These are phyloP conservation scores for Danio choprae DNA, from an alignment of 2,797 vertebrate genomes.

Conservation along the genomic window DNA sequence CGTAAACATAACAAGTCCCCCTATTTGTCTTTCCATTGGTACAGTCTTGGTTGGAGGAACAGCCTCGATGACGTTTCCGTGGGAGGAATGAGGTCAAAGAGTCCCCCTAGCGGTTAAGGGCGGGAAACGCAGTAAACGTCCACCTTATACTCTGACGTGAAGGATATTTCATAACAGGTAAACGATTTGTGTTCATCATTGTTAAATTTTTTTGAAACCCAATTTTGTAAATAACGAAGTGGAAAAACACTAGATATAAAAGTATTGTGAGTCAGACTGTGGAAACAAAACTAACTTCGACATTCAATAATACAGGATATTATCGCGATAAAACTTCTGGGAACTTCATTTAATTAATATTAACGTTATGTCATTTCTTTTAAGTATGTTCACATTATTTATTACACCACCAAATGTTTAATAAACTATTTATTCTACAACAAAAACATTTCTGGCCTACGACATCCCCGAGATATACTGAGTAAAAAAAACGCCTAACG, in stretches of 20 bases:
- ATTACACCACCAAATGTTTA: too few relatives aligned
- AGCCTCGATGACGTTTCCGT: conserved; percentile 37
- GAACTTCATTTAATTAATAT: too few relatives aligned
- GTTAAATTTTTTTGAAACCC: background rate
- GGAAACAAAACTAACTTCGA: background rate
- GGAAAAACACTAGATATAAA: too few relatives aligned
- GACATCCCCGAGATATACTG: too few relatives aligned
- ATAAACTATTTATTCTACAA: too few relatives aligned
- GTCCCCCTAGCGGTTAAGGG: conserved; percentile 18
- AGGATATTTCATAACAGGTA: conserved; percentile 1
- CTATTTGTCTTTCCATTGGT: conserved; percentile 12
- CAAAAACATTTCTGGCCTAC: too few relatives aligned
- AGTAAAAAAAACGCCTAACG: too few relatives aligned
- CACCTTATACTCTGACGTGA: background rate
- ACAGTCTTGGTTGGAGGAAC: conserved; percentile 13
- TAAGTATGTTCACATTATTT: too few relatives aligned
- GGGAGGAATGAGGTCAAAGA: background rate
- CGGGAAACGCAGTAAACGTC: background rate
- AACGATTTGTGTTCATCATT: background rate
- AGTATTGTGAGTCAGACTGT: background rate
- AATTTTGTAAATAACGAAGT: background rate
- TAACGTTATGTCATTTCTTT: too few relatives aligned
- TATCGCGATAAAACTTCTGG: too few relatives aligned
- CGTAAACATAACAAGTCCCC: too few relatives aligned
- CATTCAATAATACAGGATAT: too few relatives aligned